Base-by-base conservation (phyloP, 2,888 invertebrate species). In the Orthosia gothica region DNA sequence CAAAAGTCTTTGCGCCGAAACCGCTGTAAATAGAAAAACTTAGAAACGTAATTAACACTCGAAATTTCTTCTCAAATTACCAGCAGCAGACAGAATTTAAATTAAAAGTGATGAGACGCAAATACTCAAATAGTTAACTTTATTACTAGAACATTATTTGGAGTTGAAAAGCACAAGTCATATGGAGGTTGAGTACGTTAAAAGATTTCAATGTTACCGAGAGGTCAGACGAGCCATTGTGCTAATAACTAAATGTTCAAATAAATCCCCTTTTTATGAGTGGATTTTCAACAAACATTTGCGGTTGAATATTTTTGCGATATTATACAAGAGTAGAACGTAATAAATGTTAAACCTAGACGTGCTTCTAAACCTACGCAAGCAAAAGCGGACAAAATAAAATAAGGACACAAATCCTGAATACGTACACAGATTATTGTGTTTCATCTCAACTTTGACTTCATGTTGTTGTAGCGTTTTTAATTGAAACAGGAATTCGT, bases 171-270 rank as follows among this genome's bases (percentile, higher is more conserved):
- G 16, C 54, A 59, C 47, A 62, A 73, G 40, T 83, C 65, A 59
- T 62, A 55, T 55, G 45, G 16, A 59, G 57, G 47, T 47, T 67
- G 47, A 66, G 18, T 26, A 12, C 45, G 32, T 79, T 47, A 62
- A 64, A 68, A 79, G 20, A 83, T 58, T 73, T 54, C 49, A 71
- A 83, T 65, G 67, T 62, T 52, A 79, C 57, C 3, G 9, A 55
- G 23, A 84, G 62, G 62, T 81, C 81, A 80, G 81, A 84, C 81
- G 12, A 69, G 50, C 58, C 74, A 59, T 81, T 70, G 69, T 83
- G 49, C 65, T 73, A 73, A 83, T 83, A 81, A 73, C 54, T 47
- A 55, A 80, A 74, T 64, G 45, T 74, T 74, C 32, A 70, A 74
- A 70, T 45, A 55, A 72, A 61, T 61, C 16, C 45, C 40, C 23